A percentile compares a stretch with the other conserved stretches of the same genome.
Evolutionary conservation across 2,113 vertebrate species (phyloP).

Genomic region (Catharus minimus): DNA sequence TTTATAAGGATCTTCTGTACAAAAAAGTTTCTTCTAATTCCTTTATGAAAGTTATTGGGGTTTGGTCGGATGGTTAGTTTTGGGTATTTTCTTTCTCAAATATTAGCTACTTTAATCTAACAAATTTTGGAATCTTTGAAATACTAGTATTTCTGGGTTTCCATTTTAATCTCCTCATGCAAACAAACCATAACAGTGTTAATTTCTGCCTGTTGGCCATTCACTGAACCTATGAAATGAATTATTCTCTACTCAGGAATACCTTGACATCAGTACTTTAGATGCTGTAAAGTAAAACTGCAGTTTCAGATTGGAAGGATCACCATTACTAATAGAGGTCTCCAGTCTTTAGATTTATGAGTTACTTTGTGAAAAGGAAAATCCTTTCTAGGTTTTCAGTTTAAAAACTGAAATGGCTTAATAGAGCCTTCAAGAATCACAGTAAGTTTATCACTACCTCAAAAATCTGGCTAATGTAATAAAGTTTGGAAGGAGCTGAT

Average conservation of each 20-base stretch:
- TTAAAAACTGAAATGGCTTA: neutral
- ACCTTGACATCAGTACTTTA: neutral
- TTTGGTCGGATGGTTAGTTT: neutral
- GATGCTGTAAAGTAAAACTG: neutral
- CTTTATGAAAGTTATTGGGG: neutral
- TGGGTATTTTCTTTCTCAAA: neutral
- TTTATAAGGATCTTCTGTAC: neutral
- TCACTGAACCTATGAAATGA: neutral
- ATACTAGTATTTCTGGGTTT: neutral
- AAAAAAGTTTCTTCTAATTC: neutral
- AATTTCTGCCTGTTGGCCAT: neutral
- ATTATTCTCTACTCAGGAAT: neutral
- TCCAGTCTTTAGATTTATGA: neutral
- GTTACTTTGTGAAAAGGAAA: neutral
- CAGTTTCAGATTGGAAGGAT: neutral
- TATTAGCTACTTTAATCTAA: neutral
- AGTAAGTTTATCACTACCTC: neutral
- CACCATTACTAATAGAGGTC: neutral
- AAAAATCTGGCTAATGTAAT: neutral
- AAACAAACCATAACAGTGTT: neutral
- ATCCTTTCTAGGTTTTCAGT: neutral
- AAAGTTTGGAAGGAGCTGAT: neutral
- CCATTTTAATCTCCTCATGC: neutral
- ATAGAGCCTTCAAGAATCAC: neutral
- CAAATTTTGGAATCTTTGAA: neutral